Evolutionary conservation across 2,113 vertebrate species (phyloP).

Genomic region (Piprites chloris): DNA sequence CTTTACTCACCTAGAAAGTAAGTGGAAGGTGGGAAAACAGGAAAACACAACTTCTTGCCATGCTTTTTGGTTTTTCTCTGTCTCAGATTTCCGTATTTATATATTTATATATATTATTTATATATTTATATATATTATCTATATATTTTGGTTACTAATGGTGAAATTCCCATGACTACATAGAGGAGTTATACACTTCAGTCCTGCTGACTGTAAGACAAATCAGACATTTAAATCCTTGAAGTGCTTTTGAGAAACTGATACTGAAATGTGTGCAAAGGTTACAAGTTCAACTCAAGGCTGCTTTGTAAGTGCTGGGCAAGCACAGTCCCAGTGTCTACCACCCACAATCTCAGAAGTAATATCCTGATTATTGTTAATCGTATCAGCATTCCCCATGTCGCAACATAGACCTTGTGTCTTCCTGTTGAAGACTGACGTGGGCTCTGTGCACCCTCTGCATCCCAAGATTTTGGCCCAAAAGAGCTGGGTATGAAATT

Average conservation of each 20-base stretch:
- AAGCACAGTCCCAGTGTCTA: neutral
- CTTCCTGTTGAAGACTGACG: neutral
- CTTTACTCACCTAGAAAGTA: neutral
- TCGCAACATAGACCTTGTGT: accelerated
- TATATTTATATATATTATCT: too few relatives aligned
- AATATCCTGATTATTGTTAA: neutral
- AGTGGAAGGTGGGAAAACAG: neutral
- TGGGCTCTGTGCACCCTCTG: neutral
- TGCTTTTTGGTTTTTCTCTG: neutral
- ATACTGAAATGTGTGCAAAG: neutral
- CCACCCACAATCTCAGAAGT: neutral
- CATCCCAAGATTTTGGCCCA: neutral
- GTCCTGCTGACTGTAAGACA: neutral
- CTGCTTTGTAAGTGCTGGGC: neutral
- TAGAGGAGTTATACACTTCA: neutral
- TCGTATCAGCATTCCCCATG: neutral
- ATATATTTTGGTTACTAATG: neutral
- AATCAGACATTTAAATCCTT: neutral
- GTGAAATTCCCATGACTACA: neutral
- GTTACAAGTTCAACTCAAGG: neutral
- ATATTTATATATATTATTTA: too few relatives aligned
- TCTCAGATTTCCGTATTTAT: neutral
- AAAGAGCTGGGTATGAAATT: neutral
- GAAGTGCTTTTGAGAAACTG: neutral
- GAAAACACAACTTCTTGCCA: neutral